Percentiles rank a stretch among this genome's conserved stretches.
Conservation (phyloP, 2,797 vertebrate species). For the Oreortyx pictus region DNA sequence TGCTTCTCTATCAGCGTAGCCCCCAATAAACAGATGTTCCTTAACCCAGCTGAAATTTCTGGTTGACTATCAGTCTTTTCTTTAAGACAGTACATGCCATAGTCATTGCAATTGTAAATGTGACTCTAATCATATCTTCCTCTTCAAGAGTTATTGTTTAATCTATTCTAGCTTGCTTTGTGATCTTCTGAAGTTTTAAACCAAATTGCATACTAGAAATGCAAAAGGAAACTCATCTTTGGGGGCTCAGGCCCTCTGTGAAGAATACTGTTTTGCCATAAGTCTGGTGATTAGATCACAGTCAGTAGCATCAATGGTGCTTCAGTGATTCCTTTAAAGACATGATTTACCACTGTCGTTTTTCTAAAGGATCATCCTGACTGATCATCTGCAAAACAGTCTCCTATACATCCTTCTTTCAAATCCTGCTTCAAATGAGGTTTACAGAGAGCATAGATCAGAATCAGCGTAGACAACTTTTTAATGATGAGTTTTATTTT, state of each 20-base stretch:
- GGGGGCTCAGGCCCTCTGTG: neutral
- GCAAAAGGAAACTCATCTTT: neutral
- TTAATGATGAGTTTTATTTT: neutral
- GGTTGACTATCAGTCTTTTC: neutral
- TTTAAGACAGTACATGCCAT: conserved; percentile 15
- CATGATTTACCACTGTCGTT: neutral
- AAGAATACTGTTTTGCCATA: neutral
- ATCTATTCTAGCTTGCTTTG: conserved; percentile 14
- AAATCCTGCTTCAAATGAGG: neutral
- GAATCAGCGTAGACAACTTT: neutral
- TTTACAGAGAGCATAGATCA: neutral
- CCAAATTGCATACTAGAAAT: conserved; percentile 29
- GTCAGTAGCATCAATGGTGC: neutral
- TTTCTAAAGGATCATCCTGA: neutral
- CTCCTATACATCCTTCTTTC: neutral
- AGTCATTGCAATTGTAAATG: neutral
- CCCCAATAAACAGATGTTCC: conserved; percentile 2
- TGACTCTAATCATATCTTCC: conserved; percentile 27
- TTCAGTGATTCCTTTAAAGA: conserved; percentile 3
- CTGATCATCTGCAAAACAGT: neutral
- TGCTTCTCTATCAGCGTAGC: neutral
- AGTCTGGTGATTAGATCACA: conserved; percentile 1
- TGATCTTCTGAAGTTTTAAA: conserved; percentile 35
- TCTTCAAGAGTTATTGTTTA: conserved; percentile 40
- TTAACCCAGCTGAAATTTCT: neutral